These are phyloP conservation scores for Brotogeris chrysoptera DNA, from an alignment of 2,797 vertebrate genomes.

Conservation along the genomic window DNA sequence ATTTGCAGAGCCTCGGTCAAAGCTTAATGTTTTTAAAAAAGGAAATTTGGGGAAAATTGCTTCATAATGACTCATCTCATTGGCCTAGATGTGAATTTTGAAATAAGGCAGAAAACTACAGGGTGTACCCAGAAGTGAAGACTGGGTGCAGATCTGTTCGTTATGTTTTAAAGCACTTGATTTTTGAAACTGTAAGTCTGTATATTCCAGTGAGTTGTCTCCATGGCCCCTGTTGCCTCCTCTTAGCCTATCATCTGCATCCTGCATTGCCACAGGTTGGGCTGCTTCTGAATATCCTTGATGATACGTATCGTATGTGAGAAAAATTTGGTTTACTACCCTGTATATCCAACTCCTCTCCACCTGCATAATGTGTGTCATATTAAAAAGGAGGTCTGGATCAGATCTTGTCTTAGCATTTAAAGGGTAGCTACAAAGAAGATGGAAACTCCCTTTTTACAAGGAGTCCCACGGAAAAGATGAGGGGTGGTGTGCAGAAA, in stretches of 20 bases:
- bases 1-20: background rate
- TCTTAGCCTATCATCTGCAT: background rate
- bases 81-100: background rate
- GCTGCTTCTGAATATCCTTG: background rate
- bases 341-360: background rate
- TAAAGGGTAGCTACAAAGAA: background rate
- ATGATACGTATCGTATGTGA: background rate
- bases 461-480: background rate
- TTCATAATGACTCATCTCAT: background rate
- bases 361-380: background rate
- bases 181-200: background rate
- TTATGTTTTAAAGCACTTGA: background rate
- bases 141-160: background rate
- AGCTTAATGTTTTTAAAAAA: background rate
- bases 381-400: background rate
- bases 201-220: background rate
- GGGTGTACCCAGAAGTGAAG: background rate
- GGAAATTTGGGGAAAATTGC: background rate
- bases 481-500: background rate
- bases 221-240: background rate
- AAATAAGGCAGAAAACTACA: background rate
- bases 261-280: background rate
- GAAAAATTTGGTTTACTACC: background rate
- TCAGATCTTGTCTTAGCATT: background rate
- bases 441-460: background rate